Base-by-base conservation (phyloP, 53 echinoderm and acorn worm genomes). In the Actinopyga echinites region DNA sequence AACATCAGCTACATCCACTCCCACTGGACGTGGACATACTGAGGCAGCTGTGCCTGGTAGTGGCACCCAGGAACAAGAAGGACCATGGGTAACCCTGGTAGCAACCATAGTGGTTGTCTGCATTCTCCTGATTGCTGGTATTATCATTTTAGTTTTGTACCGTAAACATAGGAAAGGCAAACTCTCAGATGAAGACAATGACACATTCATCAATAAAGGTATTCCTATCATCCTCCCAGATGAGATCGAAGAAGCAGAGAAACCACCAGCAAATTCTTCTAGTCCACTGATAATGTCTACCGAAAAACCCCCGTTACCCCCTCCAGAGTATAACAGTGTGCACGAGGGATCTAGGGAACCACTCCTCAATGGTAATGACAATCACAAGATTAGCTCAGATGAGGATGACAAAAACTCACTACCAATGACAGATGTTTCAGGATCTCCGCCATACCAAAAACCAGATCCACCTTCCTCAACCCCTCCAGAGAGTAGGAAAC, bases 131-230 rank as follows among this genome's bases (percentile, higher is more conserved):
- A 44, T 99, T 29, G 94, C 90, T 1, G 99, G 99, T 34, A 82
- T 99, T 28, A 88, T 99, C 21, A 89, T 66, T 23, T 67, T 87
- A 1, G n/a, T 87, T 17, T 59, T 87, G 33, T 87, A 87, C 82
- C 89, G 99, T 31, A 94, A 89, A 83, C 92, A 87, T 81, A 90
- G 99, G 62, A 99, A 99, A 83, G 99, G 97, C 38, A 99, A 99
- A 63, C 87, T 96, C 12, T 99, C 99, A 0, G 99, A 99, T 63
- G 99, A 99, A 79, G 99, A 99, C 86, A 90, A 99, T 75, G 90
- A 92, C 79, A 99, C 99, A 8, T 99, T 99, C 86, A 94, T 99
- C 83, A 99, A 95, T 56, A 99, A 99, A 82, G 94, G 99, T 75
- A 99, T 99, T 57, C 99, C 99, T 23, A 99, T 99, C 75, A 99